Conservation (phyloP, 2,113 vertebrate genomes). For the Pogonocichla stellata region DNA sequence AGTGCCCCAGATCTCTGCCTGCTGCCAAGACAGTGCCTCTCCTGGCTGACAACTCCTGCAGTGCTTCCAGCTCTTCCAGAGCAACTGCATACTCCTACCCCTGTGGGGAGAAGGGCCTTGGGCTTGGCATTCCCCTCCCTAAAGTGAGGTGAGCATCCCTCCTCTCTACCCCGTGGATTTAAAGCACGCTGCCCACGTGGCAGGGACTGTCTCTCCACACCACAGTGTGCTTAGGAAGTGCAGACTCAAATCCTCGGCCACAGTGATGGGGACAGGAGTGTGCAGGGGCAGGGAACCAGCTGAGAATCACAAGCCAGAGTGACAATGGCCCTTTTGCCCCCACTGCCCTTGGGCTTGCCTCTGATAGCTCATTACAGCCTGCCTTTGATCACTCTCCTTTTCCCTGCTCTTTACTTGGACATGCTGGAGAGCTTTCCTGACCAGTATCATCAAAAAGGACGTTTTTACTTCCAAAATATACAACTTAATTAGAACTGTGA, state of each 20-base stretch:
- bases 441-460: background rate
- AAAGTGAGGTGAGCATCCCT: background rate
- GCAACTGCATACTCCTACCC: background rate
- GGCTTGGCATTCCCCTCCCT: background rate
- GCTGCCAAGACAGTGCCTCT: background rate
- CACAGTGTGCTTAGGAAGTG: background rate
- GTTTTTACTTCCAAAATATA: constrained; percentile 53
- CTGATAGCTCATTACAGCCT: background rate
- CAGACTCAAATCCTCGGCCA: background rate
- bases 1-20: constrained; percentile 8
- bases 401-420: background rate
- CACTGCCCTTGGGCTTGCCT: background rate
- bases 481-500: constrained; percentile 3
- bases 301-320: background rate
- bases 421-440: constrained; percentile 10
- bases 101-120: background rate
- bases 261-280: rapidly evolving
- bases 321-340: background rate
- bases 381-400: constrained; percentile 15
- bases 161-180: rapidly evolving
- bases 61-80: background rate
- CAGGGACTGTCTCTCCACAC: background rate
- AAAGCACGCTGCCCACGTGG: rapidly evolving
- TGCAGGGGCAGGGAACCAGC: background rate
- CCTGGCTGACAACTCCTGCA: background rate